Base-by-base conservation (phyloP, 2,113 vertebrate genomes). In the Odontesthes bonariensis region DNA sequence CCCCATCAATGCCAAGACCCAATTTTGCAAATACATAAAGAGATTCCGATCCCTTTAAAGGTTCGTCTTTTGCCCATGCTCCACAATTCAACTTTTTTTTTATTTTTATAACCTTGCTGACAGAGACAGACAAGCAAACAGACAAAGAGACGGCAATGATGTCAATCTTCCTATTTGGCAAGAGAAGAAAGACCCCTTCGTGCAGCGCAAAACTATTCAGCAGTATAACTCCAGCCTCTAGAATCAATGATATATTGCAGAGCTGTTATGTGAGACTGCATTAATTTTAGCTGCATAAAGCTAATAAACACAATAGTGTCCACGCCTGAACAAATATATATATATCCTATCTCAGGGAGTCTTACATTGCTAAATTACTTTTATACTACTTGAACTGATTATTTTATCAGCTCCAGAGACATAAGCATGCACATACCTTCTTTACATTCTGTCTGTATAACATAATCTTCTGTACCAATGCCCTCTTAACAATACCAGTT, bases 381-480 rank as follows among this genome's bases (percentile, higher is more conserved):
- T 59, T 59, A 59, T 59, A 33, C 1, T 3, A 22, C 44, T 5
- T 6, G 27, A 54, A 52, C 4, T 19, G 23, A 22, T 8, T 3
- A 56, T 31, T 8, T 19, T 17, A 20, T 42, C 33, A 40, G 16
- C 14, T 49, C n/a, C 51, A 47, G 20, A 57, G 3, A 27, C 31
- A 47, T 31, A 56, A 38, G 32, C 51, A 40, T 57, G 13, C 19
- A 17, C 49, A 64, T 65, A 73, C 42, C 33, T 59, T 23, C 20
- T 90, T 77, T 82, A 76, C 75, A 83, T 77, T 88, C 72, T 75
- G 73, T 33, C 64, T 73, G 53, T 19, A 73, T 79, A 84, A 84
- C 61, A 82, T 84, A 69, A 87, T 87, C 79, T 88, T 79, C 84
- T 86, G 58, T 72, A 19, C 68, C 16, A 55, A 44, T 77, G 83